phyloP scores from a whole-genome alignment of 2,888 invertebrate genomes.

The Bombylius major region DNA sequence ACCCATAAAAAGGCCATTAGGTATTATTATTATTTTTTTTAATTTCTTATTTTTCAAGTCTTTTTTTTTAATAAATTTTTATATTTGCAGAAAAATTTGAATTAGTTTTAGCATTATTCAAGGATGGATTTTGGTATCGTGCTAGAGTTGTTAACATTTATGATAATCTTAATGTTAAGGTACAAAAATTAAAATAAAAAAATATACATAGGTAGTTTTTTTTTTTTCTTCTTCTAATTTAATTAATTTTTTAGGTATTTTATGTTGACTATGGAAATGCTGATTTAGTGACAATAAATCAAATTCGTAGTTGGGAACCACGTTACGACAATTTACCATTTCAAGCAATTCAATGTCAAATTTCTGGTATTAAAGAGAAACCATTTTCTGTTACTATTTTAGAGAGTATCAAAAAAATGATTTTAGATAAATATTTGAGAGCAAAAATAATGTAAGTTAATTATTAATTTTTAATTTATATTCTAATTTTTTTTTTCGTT shows the following conservation, averaged over 20 bases:
- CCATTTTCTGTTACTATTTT: neutral
- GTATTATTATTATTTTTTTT: neutral
- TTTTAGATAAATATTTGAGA: neutral
- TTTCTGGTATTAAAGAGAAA: slow-evolving; percentile 16
- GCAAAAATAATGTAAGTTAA: neutral
- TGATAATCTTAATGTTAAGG: slow-evolving; percentile 6
- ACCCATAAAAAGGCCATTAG: slow-evolving; percentile 2
- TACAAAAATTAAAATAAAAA: slow-evolving; percentile 5
- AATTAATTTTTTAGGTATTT: slow-evolving; percentile 23
- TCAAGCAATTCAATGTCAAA: slow-evolving; percentile 24
- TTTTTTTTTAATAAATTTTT: neutral
- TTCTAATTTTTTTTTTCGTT: neutral
- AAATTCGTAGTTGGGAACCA: slow-evolving; percentile 22
- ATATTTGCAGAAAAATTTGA: neutral
- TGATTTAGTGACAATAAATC: slow-evolving; percentile 19
- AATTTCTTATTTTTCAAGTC: neutral
- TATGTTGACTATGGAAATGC: slow-evolving; percentile 33
- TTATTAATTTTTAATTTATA: neutral
- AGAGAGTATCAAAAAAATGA: slow-evolving; percentile 2
- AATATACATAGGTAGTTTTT: neutral
- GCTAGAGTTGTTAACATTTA: slow-evolving; percentile 5
- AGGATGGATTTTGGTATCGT: slow-evolving; percentile 10
- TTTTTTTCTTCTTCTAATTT: slow-evolving; percentile 12
- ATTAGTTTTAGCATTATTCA: slow-evolving; percentile 8
- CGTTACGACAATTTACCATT: slow-evolving; percentile 22